phyloP scores from a whole-genome alignment of 1,140 invertebrate species.

The Bombyx mori region DNA sequence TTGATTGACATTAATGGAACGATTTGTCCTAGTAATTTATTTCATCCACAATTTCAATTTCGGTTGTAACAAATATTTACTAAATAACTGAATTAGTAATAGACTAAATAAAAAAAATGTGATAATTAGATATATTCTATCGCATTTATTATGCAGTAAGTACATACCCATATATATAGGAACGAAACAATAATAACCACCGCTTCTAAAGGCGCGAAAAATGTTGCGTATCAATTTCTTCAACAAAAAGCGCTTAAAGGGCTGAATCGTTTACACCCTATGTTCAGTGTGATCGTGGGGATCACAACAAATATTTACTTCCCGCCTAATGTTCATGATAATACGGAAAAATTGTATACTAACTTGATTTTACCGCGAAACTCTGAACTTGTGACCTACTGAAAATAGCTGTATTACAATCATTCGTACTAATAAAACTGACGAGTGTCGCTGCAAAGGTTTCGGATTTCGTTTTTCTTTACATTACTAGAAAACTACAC shows the following conservation, averaged over 20 bases:
- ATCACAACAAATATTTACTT: constrained; percentile 42
- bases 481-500: constrained; percentile 2
- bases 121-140: too few species aligned
- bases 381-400: not conserved
- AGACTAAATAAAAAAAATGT: too few species aligned
- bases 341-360: constrained; percentile 20
- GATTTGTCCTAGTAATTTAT: too few species aligned
- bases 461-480: constrained; percentile 19
- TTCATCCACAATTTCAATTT: too few species aligned
- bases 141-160: too few species aligned
- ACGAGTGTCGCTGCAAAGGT: constrained; percentile 22
- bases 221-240: too few species aligned
- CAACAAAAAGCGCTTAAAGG: constrained; percentile 9
- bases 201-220: too few species aligned
- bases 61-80: too few species aligned
- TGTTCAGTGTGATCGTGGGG: constrained; percentile 9
- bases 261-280: constrained; percentile 9
- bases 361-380: constrained; percentile 2
- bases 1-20: too few species aligned
- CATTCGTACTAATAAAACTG: constrained; percentile 24
- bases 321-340: constrained; percentile 25
- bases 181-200: too few species aligned
- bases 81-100: too few species aligned
- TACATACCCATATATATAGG: too few species aligned
- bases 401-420: constrained; percentile 16